Base-by-base conservation (phyloP, 2,888 invertebrate genomes). In the Drosophila eohydei region DNA sequence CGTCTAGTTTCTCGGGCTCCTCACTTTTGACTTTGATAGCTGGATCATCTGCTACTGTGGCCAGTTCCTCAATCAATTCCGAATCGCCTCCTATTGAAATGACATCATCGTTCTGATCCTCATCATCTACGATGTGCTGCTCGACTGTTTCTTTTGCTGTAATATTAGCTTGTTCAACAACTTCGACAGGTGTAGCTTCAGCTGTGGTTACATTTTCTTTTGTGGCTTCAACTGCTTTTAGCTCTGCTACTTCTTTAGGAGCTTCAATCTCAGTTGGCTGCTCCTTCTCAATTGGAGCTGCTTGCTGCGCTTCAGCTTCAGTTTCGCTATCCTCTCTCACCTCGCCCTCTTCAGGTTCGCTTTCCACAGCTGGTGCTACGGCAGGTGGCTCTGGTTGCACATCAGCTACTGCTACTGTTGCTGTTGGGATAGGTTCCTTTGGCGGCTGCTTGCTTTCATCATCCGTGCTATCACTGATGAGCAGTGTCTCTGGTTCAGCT, bases 401-500 rank as follows among this genome's bases (percentile, higher is more conserved):
- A 0, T 26, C 41, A 2, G 16, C 46, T 3, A 41, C 6, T 7
- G n/a, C 6, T 21, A 40, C 0, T 4, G 43, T 1, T 6, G 59
- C 14, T 9, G 51, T 68, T 4, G 46, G 6, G 0, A 11, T 6
- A 11, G n/a, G 11, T 8, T 48, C 44, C 28, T 69, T 36, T 32
- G 9, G 8, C 9, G 34, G 16, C 9, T 50, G 44, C 0, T 54
- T 56, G 6, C n/a, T 80, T 91, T 94, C 68, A 73, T 88, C 89
- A 91, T 94, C 89, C 89, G 94, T 77, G 89, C 93, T 90, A 93
- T 94, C 92, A 61, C 89, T 90, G 34, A 95, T 94, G 28, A 94
- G 94, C 4, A 95, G 93, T 0, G 95, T 93, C 91, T 94, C 94
- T 0, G 93, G 92, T 71, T 91, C 92, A 0, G 90, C 77, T 48